Evolutionary conservation across 64 coral and sea anemone species (phyloP), one percentile per base, ranked within the genome.

Genomic region (Pachyseris speciosa): DNA sequence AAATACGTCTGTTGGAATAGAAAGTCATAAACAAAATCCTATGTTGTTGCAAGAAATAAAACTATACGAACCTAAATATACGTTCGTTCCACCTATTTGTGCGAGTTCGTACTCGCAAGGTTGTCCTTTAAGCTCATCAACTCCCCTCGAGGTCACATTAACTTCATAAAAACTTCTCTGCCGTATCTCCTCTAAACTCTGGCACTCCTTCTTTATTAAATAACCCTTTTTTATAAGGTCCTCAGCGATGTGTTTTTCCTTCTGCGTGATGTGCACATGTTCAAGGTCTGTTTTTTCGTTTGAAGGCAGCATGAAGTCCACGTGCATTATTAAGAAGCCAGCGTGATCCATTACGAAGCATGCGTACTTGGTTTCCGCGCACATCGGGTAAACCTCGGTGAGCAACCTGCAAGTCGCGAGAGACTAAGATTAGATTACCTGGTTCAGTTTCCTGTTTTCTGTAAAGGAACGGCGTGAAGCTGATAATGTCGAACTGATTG

Each of bases 91-190:
- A 25, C 5, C 2, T 55, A 89, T 76, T 63, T 48, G 0, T 27
- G 12, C 19, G 4, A 89, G 33, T 19, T 78, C 16, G 37, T 89
- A 89, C 20, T 76, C 30, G 70, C 28, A 36, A 15, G 7, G 40
- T 17, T 28, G 7, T 9, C 7, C 26, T 37, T 29, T 25, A 1
- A 55, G 22, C 19, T 45, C 11, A 17, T 55, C 39, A 3, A 37
- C 33, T 27, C 65, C 69, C 7, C 15, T 12, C 2, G 8, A 27
- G n/a, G 67, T 34, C 33, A 89, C 42, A 30, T 30, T 16, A n/a
- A 89, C 36, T 78, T 89, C 87, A 60, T 89, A 89, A 59, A 89
- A 89, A 28, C 45, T 89, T 22, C 78, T 72, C 71, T 26, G 64
- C 16, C 49, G n/a, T 10, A 78, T 74, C 29, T 25, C 42, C 33